Percentiles rank a stretch among this genome's conserved stretches.
Evolutionary conservation across 2,113 vertebrate species (phyloP).

Genomic region (Pelecanoides urinatrix): DNA sequence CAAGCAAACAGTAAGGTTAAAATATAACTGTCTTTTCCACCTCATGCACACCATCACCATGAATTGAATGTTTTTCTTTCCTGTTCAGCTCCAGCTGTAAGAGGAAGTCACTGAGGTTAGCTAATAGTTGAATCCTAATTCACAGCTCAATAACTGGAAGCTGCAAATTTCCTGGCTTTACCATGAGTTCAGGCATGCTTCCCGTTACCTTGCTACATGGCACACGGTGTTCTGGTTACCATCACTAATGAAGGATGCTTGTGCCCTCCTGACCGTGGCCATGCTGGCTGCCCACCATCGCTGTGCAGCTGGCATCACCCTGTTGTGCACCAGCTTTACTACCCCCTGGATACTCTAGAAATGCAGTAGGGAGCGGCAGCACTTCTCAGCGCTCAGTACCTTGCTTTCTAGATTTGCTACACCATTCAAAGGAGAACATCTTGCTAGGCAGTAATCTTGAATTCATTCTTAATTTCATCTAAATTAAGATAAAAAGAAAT

Average conservation of each 20-base stretch:
- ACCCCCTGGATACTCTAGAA: neutral
- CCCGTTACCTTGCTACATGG: neutral
- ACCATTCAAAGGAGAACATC: neutral
- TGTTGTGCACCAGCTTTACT: fast-evolving
- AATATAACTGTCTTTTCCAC: neutral
- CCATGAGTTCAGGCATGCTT: neutral
- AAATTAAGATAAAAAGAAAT: neutral
- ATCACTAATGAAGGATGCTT: neutral
- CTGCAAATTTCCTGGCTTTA: neutral
- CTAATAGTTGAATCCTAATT: neutral
- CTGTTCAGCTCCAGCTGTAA: neutral
- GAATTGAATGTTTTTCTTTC: neutral
- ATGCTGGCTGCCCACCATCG: neutral
- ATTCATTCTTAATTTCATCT: neutral
- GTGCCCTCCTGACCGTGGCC: neutral
- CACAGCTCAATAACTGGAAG: slow-evolving; percentile 1
- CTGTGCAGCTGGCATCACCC: neutral
- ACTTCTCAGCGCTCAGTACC: neutral
- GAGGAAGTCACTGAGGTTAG: neutral
- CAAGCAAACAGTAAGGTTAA: neutral
- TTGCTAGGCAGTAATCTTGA: neutral
- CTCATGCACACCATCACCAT: neutral
- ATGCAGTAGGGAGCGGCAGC: neutral
- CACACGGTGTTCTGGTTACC: neutral
- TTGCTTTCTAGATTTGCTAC: neutral